Evolutionary conservation across 2,888 invertebrate genomes (phyloP).

Genomic region (Patella ulyssiponensis): DNA sequence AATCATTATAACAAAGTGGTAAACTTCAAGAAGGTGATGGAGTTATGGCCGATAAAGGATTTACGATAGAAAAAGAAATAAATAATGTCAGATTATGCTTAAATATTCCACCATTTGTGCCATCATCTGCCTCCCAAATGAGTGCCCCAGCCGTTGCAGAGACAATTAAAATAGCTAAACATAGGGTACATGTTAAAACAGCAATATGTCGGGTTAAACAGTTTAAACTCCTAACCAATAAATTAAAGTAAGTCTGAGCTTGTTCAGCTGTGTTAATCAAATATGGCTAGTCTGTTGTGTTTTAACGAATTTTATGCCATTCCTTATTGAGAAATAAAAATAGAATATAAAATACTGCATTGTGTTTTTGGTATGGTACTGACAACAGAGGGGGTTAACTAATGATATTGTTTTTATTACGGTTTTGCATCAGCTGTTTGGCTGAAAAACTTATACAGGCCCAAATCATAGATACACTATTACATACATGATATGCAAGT

Average conservation of each 20-base stretch:
- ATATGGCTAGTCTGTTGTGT: neutral
- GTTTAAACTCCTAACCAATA: neutral
- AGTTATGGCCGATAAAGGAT: neutral
- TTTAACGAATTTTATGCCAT: slow-evolving; percentile 3
- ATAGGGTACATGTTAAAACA: neutral
- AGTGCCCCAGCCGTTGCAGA: neutral
- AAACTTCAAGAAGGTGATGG: neutral
- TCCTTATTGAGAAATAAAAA: neutral
- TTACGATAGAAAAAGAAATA: neutral
- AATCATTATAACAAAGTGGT: neutral
- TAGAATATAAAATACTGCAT: too few relatives aligned
- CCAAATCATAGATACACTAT: neutral
- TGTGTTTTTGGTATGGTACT: too few relatives aligned
- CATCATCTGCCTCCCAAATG: neutral
- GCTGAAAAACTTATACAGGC: neutral
- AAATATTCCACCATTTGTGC: neutral
- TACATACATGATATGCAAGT: neutral
- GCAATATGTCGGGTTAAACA: neutral
- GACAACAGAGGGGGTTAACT: too few relatives aligned
- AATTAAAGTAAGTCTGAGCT: neutral
- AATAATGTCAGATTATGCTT: neutral
- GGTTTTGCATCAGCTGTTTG: neutral
- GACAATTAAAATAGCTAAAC: neutral
- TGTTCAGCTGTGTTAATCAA: neutral
- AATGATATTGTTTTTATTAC: too few relatives aligned